A percentile compares a stretch with the other conserved stretches of the same genome.
Evolutionary conservation across 2,113 vertebrate species (phyloP).

Genomic region (Chlorodrepanis virens): DNA sequence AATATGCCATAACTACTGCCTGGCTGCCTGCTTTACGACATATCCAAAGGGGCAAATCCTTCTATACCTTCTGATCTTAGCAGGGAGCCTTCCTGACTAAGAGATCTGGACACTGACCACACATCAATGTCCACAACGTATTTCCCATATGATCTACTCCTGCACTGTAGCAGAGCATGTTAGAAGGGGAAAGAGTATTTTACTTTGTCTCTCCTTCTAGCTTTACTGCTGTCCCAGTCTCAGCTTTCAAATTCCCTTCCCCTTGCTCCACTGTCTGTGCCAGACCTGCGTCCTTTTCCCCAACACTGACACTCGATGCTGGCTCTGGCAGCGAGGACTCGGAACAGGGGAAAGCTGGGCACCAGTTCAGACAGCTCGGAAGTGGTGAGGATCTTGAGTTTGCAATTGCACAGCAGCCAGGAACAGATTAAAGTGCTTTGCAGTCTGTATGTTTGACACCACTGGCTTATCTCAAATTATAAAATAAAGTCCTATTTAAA

Average conservation of each 20-base stretch:
- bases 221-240: background rate
- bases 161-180: accelerated
- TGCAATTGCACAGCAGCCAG: background rate
- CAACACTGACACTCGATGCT: background rate
- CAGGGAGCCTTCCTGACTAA: background rate
- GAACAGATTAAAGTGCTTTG: background rate
- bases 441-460: background rate
- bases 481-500: slow-evolving; percentile 66
- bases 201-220: background rate
- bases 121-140: background rate
- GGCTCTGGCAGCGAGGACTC: background rate
- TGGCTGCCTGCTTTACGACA: background rate
- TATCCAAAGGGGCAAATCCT: background rate
- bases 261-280: background rate
- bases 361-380: slow-evolving; percentile 44
- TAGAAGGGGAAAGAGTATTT: background rate
- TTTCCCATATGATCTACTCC: background rate
- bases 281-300: background rate
- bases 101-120: background rate
- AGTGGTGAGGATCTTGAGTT: slow-evolving; percentile 8
- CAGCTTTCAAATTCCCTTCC: background rate
- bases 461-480: slow-evolving; percentile 23
- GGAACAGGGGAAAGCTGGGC: background rate
- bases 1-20: background rate
- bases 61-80: background rate